These are phyloP conservation scores for Hirundo rustica DNA, from an alignment of 2,797 vertebrate genomes.

Conservation along the genomic window DNA sequence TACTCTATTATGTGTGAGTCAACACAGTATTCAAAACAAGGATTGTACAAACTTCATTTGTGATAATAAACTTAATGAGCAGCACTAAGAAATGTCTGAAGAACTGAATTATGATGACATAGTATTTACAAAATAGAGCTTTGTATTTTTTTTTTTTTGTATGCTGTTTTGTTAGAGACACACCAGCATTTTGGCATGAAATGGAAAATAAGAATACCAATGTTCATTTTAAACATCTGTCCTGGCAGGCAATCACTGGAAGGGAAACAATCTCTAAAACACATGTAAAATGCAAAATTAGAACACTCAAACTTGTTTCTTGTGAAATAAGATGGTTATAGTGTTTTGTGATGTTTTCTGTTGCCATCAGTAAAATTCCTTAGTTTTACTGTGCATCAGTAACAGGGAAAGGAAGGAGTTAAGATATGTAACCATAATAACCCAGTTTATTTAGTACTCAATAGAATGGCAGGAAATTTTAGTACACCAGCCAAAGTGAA, in stretches of 20 bases:
- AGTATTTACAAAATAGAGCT: not conserved
- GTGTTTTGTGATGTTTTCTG: not conserved
- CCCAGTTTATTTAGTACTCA: not conserved
- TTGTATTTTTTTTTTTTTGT: not conserved
- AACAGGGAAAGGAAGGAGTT: not conserved
- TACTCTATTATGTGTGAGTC: not conserved
- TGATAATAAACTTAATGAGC: conserved; percentile 44
- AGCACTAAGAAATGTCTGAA: conserved; percentile 28
- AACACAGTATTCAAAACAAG: not conserved
- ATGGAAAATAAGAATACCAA: conserved; percentile 1
- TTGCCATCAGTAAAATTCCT: not conserved
- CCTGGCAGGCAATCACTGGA: not conserved
- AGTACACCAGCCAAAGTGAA: not conserved
- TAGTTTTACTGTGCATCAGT: not conserved
- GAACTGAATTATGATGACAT: conserved; percentile 23
- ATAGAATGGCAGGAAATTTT: not conserved
- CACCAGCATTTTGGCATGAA: not conserved
- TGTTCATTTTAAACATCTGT: conserved; percentile 41
- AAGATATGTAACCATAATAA: not conserved
- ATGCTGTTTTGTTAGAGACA: conserved; percentile 19
- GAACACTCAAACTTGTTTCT: not conserved
- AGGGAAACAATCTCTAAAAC: not conserved
- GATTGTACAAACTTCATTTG: conserved; percentile 25
- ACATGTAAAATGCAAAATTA: not conserved
- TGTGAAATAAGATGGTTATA: not conserved